Base-by-base conservation (phyloP, 2,888 invertebrate species). In the Mechanitis messenoides region DNA sequence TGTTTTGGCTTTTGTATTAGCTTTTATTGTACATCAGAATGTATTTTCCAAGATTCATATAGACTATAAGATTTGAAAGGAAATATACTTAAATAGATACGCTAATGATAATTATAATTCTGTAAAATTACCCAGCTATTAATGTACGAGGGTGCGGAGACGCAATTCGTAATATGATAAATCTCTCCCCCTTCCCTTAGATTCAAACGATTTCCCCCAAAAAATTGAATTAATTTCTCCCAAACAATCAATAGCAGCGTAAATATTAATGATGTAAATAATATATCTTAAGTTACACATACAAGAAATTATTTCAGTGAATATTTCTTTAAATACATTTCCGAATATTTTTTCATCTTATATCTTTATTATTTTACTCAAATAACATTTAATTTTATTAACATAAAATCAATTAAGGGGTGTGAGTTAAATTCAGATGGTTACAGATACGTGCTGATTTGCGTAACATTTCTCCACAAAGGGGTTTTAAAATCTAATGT, bases 151-250 rank as follows among this genome's bases (percentile, higher is more conserved):
- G 75, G 76, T 72, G 73, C 76, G 72, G 81, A 83, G 80, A 78
- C 78, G 81, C 78, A 85, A 83, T 84, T 83, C 73, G 84, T 87
- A 86, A 87, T 85, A 80, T 83, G 85, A 87, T 87, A 87, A 84
- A 77, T 61, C 62, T 65, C 67, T 65, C 63, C 72, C 70, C 70
- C 73, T 71, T 74, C 72, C 67, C 72, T 77, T 73, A 71, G 71
- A 78, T 70, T 59, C 63, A 57, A 67, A 62, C 71, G 70, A 75
- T 82, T 83, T 80, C 76, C 78, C 80, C 76, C 72, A 75, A 83
- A 84, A 84, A 85, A 85, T 84, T 83, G 81, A 84, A 85, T 85
- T 84, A 84, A 83, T 85, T 84, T 83, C 72, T 77, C 73, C 74
- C 76, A 83, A 84, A 83, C 84, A 84, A 81, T 84, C 79, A 79